Evolutionary conservation across 2,888 invertebrate genomes (phyloP).

Genomic region (Volucella zonaria): DNA sequence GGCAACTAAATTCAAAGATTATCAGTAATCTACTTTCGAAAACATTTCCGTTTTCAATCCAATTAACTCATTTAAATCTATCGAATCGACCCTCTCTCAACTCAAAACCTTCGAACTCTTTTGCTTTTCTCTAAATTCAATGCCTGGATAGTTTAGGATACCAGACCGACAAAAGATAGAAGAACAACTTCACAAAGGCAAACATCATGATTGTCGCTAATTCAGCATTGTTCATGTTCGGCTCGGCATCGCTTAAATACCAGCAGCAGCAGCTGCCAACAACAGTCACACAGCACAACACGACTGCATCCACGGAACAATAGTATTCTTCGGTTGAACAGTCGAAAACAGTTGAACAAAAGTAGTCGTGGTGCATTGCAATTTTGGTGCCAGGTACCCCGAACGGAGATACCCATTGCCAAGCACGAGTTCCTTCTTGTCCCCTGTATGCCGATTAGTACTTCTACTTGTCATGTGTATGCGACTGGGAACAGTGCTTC

Average conservation of each 20-base stretch:
- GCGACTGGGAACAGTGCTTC: conserved; percentile 17
- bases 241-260: conserved; percentile 53
- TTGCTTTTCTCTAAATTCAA: conserved; percentile 14
- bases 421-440: conserved; percentile 19
- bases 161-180: background rate
- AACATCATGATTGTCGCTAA: conserved; percentile 40
- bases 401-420: background rate
- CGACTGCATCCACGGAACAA: conserved; percentile 34
- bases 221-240: conserved; percentile 56
- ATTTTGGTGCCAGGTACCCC: conserved; percentile 63
- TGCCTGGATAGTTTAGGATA: conserved; percentile 37
- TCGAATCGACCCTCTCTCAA: conserved; percentile 34
- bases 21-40: conserved; percentile 33
- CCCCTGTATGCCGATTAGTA: background rate
- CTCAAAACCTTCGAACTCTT: conserved; percentile 47
- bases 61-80: conserved; percentile 52
- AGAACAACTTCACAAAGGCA: background rate
- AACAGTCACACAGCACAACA: background rate
- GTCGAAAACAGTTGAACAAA: too few species aligned
- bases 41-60: conserved; percentile 56
- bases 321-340: conserved; percentile 50
- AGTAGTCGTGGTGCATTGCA: conserved; percentile 48
- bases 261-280: conserved; percentile 20
- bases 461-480: conserved; percentile 28
- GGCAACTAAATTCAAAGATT: background rate